Base-by-base conservation (phyloP, 2,113 vertebrate genomes). In the Candoia aspera region DNA sequence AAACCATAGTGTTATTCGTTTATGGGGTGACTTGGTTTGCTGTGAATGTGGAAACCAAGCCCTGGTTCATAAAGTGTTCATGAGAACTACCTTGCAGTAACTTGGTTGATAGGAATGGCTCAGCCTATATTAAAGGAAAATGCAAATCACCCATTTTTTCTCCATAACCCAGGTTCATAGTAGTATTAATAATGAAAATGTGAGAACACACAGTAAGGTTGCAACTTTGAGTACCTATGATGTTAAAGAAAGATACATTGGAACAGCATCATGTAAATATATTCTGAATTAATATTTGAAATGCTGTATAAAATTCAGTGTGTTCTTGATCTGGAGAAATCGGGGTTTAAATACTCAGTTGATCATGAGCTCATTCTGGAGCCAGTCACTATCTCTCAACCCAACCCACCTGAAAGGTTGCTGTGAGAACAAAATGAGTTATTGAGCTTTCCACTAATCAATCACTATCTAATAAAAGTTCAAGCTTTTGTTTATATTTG, bases 1-100 rank as follows among this genome's bases (percentile, higher is more conserved):
- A 95, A 91, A 60, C 37, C 85, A 94, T 42, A 90, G 58, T 86
- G 89, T 88, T 68, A 91, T 94, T 90, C 88, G 49, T 3, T 53
- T 90, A 83, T 95, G 95, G 54, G 85, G 46, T 73, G 91, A 46
- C 94, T 68, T 94, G 95, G 1, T 59, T 94, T 92, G 86, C 3
- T 0, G 24, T 17, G 91, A 88, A 92, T 95, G 55, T 88, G 90
- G 90, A 90, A n/a, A 54, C 94, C 84, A 42, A 11, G 8, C 0
- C 5, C 21, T 79, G 58, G 21, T 87, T 88, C n/a, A 57, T 26
- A 49, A 93, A 12, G 33, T 84, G n/a, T 91, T 93, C 86, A 91
- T 3, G 26, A 55, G 37, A 58, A 93, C 33, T 13, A 3, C 89
- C 8, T 94, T 83, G 24, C 58, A 85, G 26, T 89, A 89, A 57